Base-by-base conservation (phyloP, 2,113 vertebrate species). In the Bubalus kerabau region DNA sequence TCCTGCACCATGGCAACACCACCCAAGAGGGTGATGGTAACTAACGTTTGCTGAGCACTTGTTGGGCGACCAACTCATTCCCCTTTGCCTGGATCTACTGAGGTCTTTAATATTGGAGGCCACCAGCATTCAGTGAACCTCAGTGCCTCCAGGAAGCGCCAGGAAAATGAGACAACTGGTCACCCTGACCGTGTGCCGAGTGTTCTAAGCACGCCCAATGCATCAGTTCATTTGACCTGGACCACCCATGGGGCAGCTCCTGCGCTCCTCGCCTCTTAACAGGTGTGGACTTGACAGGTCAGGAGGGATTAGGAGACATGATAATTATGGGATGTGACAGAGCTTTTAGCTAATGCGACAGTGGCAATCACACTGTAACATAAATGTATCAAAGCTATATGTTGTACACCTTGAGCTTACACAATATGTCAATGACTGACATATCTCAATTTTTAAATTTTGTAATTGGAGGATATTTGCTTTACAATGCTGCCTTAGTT, bases 131-230 rank as follows among this genome's bases (percentile, higher is more conserved):
- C 48, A 30, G 24, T 2, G 9, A 26, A 26, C 50, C 52, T 46
- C 19, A 0, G 40, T 26, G 28, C 52, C 36, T 43, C 46, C 40
- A 48, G 7, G 5, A 57, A 23, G 21, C 1, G 0, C 46, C 13
- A 8, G 62, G 60, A 17, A 36, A 43, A n/a, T 6, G 7, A n/a
- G 54, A 46, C 16, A 36, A 3, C 86, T 36, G 85, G 54, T 83
- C 52, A 46, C n/a, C 64, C n/a, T 52, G n/a, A 40, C n/a, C 26
- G 8, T 23, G n/a, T 6, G 46, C 26, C 5, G 1, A 1, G 5
- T 1, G 11, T 28, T 8, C 60, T 74, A 19, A 67, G 52, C 32
- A 36, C 2, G 0, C 43, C 24, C 0, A 0, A 5, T 5, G 28
- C 14, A 7, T n/a, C 50, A 7, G 7, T 16, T 32, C 32, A 15